These are phyloP conservation scores for Oreohelix idahoensis DNA, from an alignment of 1,140 invertebrate genomes.

Conservation along the genomic window DNA sequence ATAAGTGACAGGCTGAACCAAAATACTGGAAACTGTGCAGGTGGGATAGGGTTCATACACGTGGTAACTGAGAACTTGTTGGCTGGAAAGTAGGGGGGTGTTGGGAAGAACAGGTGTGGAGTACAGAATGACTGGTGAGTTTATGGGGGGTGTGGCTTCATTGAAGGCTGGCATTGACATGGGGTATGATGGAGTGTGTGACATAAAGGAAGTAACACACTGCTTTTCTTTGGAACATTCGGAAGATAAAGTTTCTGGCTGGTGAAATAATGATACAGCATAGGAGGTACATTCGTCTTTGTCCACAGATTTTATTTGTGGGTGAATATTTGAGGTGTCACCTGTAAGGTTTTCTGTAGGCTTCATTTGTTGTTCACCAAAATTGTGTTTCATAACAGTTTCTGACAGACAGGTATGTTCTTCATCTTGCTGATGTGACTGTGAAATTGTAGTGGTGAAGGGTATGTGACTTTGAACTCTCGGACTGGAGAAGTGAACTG, in stretches of 20 bases:
- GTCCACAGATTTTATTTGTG: background rate
- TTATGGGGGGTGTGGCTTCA: background rate
- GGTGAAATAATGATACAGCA: background rate
- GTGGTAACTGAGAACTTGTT: constrained; percentile 5
- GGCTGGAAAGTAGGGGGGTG: background rate
- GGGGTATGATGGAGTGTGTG: background rate
- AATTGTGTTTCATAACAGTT: background rate
- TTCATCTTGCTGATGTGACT: background rate
- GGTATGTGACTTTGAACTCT: background rate
- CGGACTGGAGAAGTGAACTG: constrained; percentile 23
- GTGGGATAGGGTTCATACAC: constrained; percentile 26
- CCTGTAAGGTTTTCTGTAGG: background rate
- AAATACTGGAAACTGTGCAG: background rate
- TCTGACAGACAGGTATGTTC: background rate
- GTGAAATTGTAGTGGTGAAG: background rate
- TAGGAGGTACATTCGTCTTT: background rate
- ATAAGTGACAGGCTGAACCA: background rate
- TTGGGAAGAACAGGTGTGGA: background rate
- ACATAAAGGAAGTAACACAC: background rate
- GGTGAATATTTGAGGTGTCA: background rate
- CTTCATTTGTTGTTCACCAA: background rate
- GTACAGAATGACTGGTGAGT: background rate
- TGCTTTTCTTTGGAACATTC: background rate
- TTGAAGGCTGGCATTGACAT: background rate
- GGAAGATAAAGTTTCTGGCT: background rate